Evolutionary conservation across 2,888 invertebrate genomes (phyloP).

Genomic region (Kuschelorhynchus macadamiae): DNA sequence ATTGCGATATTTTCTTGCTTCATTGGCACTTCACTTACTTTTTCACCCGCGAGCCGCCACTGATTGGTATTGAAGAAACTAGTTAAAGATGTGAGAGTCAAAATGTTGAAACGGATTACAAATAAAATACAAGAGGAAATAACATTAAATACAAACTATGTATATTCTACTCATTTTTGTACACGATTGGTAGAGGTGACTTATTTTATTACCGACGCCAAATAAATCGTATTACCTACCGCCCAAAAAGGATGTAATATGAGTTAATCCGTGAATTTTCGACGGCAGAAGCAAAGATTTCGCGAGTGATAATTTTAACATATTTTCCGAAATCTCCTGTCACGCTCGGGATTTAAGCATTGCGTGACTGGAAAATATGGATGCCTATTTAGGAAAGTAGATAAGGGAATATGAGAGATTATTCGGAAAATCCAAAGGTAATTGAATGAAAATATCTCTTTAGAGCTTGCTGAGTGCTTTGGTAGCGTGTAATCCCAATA

Average conservation of each 20-base stretch:
- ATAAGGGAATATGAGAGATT: conserved; percentile 44
- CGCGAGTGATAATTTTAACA: conserved; percentile 23
- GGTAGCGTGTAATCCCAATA: not conserved
- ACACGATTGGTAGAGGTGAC: no score
- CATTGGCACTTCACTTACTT: no score
- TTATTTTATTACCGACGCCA: no score
- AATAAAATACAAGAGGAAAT: no score
- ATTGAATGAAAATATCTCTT: conserved; percentile 41
- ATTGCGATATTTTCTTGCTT: no score
- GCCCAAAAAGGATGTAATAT: conserved; percentile 21
- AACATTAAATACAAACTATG: no score
- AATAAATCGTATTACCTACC: no score
- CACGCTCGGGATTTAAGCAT: conserved; percentile 28
- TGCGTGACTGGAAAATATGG: conserved; percentile 44
- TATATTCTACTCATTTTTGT: no score
- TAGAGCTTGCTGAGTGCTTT: conserved; percentile 1
- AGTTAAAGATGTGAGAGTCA: no score
- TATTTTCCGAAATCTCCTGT: conserved; percentile 39
- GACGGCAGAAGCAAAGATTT: conserved; percentile 21
- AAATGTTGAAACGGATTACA: no score
- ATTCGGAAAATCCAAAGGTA: conserved; percentile 36
- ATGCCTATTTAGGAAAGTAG: conserved; percentile 39
- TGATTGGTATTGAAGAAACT: no score
- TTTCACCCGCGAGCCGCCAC: no score
- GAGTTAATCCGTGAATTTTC: conserved; percentile 31